Evolutionary conservation across 2,797 vertebrate species (phyloP).

Genomic region (Borostomias antarcticus): DNA sequence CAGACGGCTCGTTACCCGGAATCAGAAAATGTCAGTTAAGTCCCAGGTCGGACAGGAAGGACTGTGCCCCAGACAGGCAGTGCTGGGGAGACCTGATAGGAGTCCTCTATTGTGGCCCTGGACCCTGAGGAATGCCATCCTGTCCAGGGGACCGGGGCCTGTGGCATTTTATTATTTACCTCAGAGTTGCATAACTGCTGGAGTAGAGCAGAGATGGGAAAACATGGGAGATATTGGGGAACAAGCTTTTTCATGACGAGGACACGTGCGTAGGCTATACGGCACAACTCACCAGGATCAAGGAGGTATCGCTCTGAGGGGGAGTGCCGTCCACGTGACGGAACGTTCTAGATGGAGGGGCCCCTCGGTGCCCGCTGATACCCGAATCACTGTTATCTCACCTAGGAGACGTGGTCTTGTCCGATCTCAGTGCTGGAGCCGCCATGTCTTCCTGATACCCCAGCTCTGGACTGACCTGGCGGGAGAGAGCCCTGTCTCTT

Average conservation of each 20-base stretch:
- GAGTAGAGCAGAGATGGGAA: constrained; percentile 9
- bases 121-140: constrained; percentile 20
- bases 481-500: no score
- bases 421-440: constrained; percentile 29
- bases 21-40: constrained; percentile 58
- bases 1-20: no score
- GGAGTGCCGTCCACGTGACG: constrained; percentile 20
- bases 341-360: no score
- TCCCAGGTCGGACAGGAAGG: constrained; percentile 34
- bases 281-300: constrained; percentile 48
- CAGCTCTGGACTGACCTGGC: constrained; percentile 15
- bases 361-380: constrained; percentile 27
- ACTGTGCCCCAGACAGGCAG: constrained; percentile 7
- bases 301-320: constrained; percentile 30
- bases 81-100: constrained; percentile 50
- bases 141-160: background rate
- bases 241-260: constrained; percentile 55
- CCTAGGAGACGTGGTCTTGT: constrained; percentile 20
- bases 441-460: constrained; percentile 26
- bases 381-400: constrained; percentile 39
- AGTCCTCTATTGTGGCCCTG: constrained; percentile 46
- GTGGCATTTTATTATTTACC: constrained; percentile 33
- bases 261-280: constrained; percentile 40
- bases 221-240: constrained; percentile 27
- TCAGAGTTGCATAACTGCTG: constrained; percentile 52